Evolutionary conservation across 2,797 vertebrate species (phyloP).

Genomic region (Antennarius maculatus): DNA sequence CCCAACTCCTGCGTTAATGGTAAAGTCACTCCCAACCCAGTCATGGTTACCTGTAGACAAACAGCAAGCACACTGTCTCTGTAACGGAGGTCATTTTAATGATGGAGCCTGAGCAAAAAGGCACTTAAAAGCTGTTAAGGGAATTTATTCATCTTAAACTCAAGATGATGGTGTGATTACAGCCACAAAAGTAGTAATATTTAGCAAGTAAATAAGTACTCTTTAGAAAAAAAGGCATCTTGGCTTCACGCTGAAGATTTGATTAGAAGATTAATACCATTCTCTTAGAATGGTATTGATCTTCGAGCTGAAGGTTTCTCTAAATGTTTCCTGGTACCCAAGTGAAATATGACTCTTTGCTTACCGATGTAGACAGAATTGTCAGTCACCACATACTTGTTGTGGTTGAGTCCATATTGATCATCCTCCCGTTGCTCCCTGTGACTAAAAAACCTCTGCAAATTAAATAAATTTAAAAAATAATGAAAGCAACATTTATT

Average conservation of each 20-base stretch:
- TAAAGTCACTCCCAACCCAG: slow-evolving; percentile 93
- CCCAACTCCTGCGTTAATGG: slow-evolving; percentile 88
- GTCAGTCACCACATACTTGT: slow-evolving; percentile 96
- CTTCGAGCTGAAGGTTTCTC: not conserved
- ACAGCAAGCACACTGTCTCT: not conserved
- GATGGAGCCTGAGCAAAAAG: not conserved
- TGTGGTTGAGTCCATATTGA: slow-evolving; percentile 87
- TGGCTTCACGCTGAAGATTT: not conserved
- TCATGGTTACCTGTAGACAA: slow-evolving; percentile 87
- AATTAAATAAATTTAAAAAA: slow-evolving; percentile 1
- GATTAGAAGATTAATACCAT: too few species aligned
- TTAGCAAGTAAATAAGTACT: too few species aligned
- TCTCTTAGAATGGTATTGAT: not conserved
- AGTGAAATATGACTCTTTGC: slow-evolving; percentile 34
- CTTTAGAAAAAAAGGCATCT: not conserved
- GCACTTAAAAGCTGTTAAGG: not conserved
- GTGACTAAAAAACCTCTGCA: slow-evolving; percentile 88
- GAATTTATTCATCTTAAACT: too few species aligned
- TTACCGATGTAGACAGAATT: slow-evolving; percentile 89
- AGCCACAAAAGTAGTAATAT: too few species aligned
- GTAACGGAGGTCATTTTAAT: not conserved
- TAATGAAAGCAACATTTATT: not conserved
- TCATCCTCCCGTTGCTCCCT: slow-evolving; percentile 83
- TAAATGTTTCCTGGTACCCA: too few species aligned
- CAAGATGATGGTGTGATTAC: too few species aligned